Conservation (phyloP, 2,797 vertebrate species). For the Chiloscyllium punctatum region DNA sequence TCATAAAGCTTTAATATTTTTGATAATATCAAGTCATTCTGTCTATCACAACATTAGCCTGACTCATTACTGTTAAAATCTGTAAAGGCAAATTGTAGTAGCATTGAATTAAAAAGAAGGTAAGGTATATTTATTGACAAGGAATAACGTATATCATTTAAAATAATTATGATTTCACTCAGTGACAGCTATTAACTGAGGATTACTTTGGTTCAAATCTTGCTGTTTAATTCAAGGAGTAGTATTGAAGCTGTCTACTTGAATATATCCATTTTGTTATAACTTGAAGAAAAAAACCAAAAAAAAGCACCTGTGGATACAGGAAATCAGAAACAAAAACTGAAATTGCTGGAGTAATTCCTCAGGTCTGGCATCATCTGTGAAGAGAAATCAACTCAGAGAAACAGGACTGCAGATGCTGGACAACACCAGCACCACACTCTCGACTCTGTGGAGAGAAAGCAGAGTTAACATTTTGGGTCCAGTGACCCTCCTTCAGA, state of each 20-base stretch:
- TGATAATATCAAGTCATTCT: slow-evolving; percentile 62
- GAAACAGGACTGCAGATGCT: no score
- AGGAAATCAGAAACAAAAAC: no score
- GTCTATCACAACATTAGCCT: slow-evolving; percentile 66
- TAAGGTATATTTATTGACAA: slow-evolving; percentile 12
- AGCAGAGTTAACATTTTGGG: no score
- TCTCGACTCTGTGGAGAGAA: no score
- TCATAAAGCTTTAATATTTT: slow-evolving; percentile 64
- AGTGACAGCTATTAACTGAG: neutral
- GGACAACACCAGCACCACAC: no score
- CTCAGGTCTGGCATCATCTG: no score
- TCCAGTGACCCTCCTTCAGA: no score
- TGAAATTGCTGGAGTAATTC: no score
- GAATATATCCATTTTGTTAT: neutral
- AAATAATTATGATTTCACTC: neutral
- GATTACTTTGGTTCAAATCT: neutral
- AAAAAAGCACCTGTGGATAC: no score
- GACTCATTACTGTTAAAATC: neutral
- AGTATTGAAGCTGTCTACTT: neutral
- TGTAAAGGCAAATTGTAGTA: no score
- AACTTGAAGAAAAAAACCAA: neutral
- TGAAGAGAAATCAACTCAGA: no score
- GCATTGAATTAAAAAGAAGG: neutral
- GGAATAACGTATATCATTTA: neutral
- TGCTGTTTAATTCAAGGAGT: neutral